Percentiles rank a stretch among this genome's conserved stretches.
These are phyloP conservation scores for Ispidina picta DNA, from an alignment of 2,797 vertebrate genomes.

Conservation along the genomic window DNA sequence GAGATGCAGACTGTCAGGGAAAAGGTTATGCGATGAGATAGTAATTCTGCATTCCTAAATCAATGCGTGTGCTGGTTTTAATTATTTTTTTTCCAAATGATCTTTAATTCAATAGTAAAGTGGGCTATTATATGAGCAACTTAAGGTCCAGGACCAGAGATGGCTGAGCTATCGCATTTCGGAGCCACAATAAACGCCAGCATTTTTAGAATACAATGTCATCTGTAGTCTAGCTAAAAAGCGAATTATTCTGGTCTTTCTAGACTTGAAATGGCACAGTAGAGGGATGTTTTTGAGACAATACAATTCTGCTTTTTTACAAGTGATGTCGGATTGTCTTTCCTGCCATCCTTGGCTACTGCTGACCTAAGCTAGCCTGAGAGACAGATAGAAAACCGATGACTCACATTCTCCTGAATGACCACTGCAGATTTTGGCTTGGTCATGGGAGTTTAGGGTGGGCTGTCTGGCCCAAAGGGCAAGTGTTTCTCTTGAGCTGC, in stretches of 20 bases:
- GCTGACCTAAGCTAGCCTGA: not conserved
- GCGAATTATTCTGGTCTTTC: not conserved
- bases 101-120: not conserved
- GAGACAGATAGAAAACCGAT: not conserved
- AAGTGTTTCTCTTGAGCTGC: not conserved
- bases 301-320: not conserved
- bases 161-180: not conserved
- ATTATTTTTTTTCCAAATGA: not conserved
- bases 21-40: constrained; percentile 13
- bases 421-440: not conserved
- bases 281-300: not conserved
- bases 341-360: not conserved
- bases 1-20: not conserved
- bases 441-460: not conserved
- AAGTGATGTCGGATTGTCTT: not conserved
- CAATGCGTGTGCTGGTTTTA: not conserved
- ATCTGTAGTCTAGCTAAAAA: not conserved
- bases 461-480: not conserved
- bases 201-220: not conserved
- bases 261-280: not conserved
- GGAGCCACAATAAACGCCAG: not conserved
- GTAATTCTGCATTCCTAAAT: constrained; percentile 18
- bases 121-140: not conserved
- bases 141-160: not conserved
- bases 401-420: not conserved